Evolutionary conservation across 1,140 invertebrate genomes (phyloP).

Genomic region (Brachionus angularis): DNA sequence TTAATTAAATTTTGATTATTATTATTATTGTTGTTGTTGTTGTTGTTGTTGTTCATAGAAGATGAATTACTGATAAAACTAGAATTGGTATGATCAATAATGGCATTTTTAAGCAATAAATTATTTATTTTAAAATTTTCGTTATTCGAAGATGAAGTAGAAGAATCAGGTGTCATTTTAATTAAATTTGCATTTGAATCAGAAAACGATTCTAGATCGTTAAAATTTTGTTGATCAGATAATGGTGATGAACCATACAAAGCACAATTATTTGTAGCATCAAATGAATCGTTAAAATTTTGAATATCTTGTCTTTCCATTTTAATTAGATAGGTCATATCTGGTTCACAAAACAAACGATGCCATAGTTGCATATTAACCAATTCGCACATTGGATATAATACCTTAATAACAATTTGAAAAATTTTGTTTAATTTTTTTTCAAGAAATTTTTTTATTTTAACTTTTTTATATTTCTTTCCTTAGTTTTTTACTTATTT

Average conservation of each 20-base stretch:
- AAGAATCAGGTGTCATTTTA: neutral
- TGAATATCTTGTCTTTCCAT: neutral
- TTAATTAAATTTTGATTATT: too few species aligned
- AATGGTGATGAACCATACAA: too few species aligned
- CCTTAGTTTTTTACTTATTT: too few species aligned
- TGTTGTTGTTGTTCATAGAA: too few species aligned
- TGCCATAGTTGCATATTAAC: slow-evolving; percentile 11
- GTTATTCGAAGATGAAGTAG: neutral
- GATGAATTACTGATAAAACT: too few species aligned
- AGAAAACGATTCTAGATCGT: too few species aligned
- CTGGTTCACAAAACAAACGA: neutral
- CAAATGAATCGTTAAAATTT: neutral
- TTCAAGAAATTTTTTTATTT: too few species aligned
- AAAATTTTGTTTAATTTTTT: too few species aligned
- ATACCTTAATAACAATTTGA: too few species aligned
- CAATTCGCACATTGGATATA: slow-evolving; percentile 4
- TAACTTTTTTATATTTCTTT: too few species aligned
- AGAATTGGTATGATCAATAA: neutral
- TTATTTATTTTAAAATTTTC: slow-evolving; percentile 2
- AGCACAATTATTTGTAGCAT: neutral
- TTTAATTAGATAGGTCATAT: neutral
- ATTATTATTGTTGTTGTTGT: too few species aligned
- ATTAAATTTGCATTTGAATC: neutral
- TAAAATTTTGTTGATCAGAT: too few species aligned
- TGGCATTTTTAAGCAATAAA: neutral